phyloP scores from a whole-genome alignment of 2,888 invertebrate genomes.

The Orgyia antiqua region DNA sequence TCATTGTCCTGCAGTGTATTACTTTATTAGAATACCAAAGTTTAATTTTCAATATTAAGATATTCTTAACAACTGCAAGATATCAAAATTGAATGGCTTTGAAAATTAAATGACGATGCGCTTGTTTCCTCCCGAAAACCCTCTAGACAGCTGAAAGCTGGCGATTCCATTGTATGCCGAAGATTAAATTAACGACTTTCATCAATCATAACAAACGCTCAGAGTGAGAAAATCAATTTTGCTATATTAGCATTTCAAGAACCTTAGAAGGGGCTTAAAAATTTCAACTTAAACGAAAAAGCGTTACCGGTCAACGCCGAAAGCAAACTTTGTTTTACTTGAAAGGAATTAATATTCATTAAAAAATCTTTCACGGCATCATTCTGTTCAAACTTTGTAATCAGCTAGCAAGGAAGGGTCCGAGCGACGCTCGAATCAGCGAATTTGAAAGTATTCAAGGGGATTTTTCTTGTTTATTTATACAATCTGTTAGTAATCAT shows the following conservation, averaged over 20 bases:
- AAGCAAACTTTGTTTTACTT: slow-evolving; percentile 71
- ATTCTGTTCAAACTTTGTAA: slow-evolving; percentile 72
- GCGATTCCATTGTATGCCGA: slow-evolving; percentile 10
- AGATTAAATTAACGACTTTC: slow-evolving; percentile 20
- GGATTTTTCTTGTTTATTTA: slow-evolving; percentile 46
- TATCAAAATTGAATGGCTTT: too few relatives aligned
- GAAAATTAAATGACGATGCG: too few relatives aligned
- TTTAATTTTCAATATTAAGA: too few relatives aligned
- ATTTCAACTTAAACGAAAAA: slow-evolving; percentile 54
- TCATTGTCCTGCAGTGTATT: too few relatives aligned
- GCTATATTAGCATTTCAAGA: slow-evolving; percentile 41
- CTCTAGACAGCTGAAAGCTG: slow-evolving; percentile 1
- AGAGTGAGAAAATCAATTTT: slow-evolving; percentile 29
- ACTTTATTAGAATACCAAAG: too few relatives aligned
- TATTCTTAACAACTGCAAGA: too few relatives aligned
- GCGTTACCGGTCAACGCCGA: slow-evolving; percentile 64
- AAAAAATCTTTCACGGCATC: slow-evolving; percentile 70
- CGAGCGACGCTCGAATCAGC: slow-evolving; percentile 45
- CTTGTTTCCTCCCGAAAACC: too few relatives aligned
- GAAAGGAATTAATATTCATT: slow-evolving; percentile 75
- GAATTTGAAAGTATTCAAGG: slow-evolving; percentile 54
- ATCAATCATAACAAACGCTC: slow-evolving; percentile 28
- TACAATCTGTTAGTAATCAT: slow-evolving; percentile 31
- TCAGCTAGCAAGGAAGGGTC: slow-evolving; percentile 41
- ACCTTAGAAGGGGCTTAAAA: slow-evolving; percentile 48